phyloP scores from a whole-genome alignment of 2,888 invertebrate genomes.

The Papilio protenor region DNA sequence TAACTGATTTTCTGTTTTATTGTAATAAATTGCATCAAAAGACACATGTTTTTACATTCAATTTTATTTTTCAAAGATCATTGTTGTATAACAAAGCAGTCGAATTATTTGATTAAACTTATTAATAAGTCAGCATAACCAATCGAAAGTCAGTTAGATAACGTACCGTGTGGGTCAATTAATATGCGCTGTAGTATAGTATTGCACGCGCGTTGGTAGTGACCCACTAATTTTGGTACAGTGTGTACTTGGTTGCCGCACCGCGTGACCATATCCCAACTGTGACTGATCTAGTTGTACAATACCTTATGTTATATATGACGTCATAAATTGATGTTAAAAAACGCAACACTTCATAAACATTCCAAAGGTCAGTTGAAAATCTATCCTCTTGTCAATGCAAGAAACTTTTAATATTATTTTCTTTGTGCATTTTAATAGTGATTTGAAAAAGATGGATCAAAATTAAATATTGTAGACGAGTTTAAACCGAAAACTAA shows the following conservation, averaged over 20 bases:
- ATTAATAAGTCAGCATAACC: conserved; percentile 42
- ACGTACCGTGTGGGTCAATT: conserved; percentile 50
- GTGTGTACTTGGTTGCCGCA: conserved; percentile 32
- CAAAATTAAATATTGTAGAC: background rate
- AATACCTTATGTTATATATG: conserved; percentile 26
- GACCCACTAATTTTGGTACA: conserved; percentile 51
- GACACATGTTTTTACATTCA: background rate
- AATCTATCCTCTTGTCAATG: too few species aligned
- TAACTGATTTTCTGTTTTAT: too few species aligned
- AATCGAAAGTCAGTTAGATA: conserved; percentile 57
- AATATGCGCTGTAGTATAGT: conserved; percentile 49
- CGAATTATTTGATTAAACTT: background rate
- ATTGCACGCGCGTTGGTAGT: conserved; percentile 51
- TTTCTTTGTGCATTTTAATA: background rate
- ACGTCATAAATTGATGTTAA: background rate
- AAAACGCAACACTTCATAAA: background rate
- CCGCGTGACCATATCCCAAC: conserved; percentile 38
- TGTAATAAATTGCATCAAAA: background rate
- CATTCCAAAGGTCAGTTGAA: background rate
- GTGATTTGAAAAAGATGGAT: background rate
- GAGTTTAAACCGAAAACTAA: conserved; percentile 1
- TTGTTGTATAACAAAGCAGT: background rate
- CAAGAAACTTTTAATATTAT: background rate
- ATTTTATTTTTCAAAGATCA: background rate
- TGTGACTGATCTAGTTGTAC: conserved; percentile 21